A percentile compares a stretch with the other conserved stretches of the same genome.
Evolutionary conservation across 2,113 vertebrate species (phyloP).

Genomic region (Toxostoma redivivum): DNA sequence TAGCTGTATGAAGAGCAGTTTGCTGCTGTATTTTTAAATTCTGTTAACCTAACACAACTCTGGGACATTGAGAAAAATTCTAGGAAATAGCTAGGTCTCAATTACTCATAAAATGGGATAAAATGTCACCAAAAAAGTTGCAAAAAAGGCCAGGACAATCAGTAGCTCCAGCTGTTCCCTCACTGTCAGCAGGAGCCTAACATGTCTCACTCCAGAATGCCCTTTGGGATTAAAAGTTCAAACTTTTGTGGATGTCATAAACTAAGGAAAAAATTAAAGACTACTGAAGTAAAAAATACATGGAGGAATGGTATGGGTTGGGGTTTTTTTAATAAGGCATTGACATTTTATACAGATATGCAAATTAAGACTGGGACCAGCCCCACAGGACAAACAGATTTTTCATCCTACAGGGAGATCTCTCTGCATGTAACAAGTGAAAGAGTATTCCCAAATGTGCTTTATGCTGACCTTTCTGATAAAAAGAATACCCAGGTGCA

Average conservation of each 20-base stretch:
- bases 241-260: not conserved
- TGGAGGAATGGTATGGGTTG: not conserved
- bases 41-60: not conserved
- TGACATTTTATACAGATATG: not conserved
- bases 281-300: not conserved
- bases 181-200: not conserved
- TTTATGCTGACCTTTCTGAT: not conserved
- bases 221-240: not conserved
- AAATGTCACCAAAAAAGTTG: not conserved
- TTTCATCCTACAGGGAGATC: not conserved
- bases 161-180: not conserved
- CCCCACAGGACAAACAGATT: not conserved
- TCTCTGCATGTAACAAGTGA: not conserved
- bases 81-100: not conserved
- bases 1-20: not conserved
- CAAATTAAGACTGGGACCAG: not conserved
- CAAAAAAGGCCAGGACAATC: not conserved
- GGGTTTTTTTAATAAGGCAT: not conserved
- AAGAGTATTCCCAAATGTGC: not conserved
- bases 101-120: not conserved
- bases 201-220: not conserved
- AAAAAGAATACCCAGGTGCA: not conserved
- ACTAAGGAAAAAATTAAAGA: not conserved
- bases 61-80: not conserved
- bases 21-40: not conserved